Base-by-base conservation (phyloP, 1,140 invertebrate genomes). In the Bombus haemorrhoidalis region DNA sequence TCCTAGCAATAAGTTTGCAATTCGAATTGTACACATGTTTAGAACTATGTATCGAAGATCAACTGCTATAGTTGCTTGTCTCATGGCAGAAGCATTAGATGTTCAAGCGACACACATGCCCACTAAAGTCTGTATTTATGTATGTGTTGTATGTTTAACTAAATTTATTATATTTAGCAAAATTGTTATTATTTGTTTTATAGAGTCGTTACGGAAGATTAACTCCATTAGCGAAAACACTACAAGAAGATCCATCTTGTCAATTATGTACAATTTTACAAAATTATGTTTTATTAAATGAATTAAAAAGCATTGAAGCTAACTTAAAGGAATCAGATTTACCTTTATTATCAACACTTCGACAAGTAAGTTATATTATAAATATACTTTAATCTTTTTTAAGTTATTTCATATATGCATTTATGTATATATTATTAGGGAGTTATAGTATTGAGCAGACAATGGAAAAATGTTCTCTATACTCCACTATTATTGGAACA, bases 401-500 rank as follows among this genome's bases (percentile, higher is more conserved):
- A n/a, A 79, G 66, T 1, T 66, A 68, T 25, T 69, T 34, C 10
- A 75, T 32, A 34, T 22, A 69, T 80, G n/a, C 15, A 68, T 73
- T 75, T 81, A 85, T 81, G 81, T 43, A 28, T 71, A 53, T 64
- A 81, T 90, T 39, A 59, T 62, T 83, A 98, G 96, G 98, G 98
- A n/a, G 97, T 99, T 34, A 97, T 99, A 92, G 98, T 98, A 71
- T 93, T 99, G 34, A 99, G 98, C 91, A 96, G 98, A 5, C 98
- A 99, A 93, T 99, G 99, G 99, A 99, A 99, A 95, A 99, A 99
- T 94, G 98, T 98, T 8, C 95, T 99, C 4, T 99, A 99, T 92
- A 99, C 99, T 89, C 99, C 99, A 1, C 95, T 99, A 73, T 95
- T 99, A 59, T 96, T 98, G 76, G 98, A 99, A 91, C 98, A 98